Base-by-base conservation (phyloP, 2,888 invertebrate genomes). In the Panzeria rudis region DNA sequence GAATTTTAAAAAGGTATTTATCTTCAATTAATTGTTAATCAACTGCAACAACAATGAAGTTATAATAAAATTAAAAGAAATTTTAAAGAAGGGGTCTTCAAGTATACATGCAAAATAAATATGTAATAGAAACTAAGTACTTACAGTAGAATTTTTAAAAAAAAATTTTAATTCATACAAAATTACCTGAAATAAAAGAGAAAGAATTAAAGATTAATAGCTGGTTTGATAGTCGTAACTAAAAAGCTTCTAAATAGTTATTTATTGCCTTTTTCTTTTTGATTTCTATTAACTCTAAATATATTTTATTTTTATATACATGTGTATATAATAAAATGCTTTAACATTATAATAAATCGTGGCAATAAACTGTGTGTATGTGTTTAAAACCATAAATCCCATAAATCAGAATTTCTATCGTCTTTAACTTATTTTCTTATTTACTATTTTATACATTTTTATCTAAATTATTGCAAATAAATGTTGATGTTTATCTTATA, bases 1-100 rank as follows among this genome's bases (percentile, higher is more conserved):
- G 85, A 54, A 85, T 85, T 82, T 85, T 85, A 82, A 82, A 66
- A 78, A 82, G 82, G 75, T 54, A 85, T 79, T 82, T 82, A 75
- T 62, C 78, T 66, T 75, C 59, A 85, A 82, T 82, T 85, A 82
- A 85, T 80, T 78, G 82, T 73, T 72, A 35, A 68, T 66, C 41
- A 71, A 82, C 76, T 64, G 15, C 38, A 47, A 44, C 25, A 15
- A 52, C n/a, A 71, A 71, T 71, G 17, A 69, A 78, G 41, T 71
- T 78, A 69, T 52, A 78, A 59, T 56, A 41, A 20, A 38, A 54
- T 54, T 17, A 11, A 71, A 52, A 54, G 6, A 29, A 17, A 17
- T 41, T 71, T 23, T 0, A 17, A 35, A 50, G 20, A 25, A 25
- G 25, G 25, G 8, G 15, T n/a, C 8, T 17, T 1, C 7, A 17